A percentile compares a stretch with the other conserved stretches of the same genome.
Conservation (phyloP, 2,888 invertebrate genomes). For the Gandaritis pyraliata region DNA sequence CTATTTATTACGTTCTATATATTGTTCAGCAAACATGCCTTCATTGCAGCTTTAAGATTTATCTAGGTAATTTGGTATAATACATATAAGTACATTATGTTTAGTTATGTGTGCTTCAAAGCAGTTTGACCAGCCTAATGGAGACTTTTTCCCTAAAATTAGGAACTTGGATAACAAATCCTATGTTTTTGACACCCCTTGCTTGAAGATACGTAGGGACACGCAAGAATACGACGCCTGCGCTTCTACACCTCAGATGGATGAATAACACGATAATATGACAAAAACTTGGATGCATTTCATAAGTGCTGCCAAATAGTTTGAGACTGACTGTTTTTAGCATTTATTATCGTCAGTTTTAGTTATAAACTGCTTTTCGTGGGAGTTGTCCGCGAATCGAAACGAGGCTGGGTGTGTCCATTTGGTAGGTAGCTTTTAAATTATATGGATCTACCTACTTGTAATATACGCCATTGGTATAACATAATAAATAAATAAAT, state of each 20-base stretch:
- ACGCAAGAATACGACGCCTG: conserved; percentile 32
- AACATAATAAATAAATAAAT: no score
- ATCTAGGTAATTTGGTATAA: no score
- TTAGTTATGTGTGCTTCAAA: no score
- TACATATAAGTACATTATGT: no score
- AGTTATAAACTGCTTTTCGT: conserved; percentile 19
- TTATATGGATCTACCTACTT: no score
- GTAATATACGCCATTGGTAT: no score
- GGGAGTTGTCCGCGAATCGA: conserved; percentile 9
- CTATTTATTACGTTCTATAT: no score
- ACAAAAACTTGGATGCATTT: conserved; percentile 23
- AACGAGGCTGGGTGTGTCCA: conserved; percentile 1
- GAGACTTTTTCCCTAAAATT: no score
- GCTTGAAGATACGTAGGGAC: background rate
- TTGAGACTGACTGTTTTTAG: conserved; percentile 17
- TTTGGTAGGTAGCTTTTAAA: background rate
- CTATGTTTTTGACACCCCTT: conserved; percentile 26
- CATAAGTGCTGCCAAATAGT: conserved; percentile 31
- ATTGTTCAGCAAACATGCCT: no score
- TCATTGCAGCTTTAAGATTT: no score
- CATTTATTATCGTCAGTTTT: no score
- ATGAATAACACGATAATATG: conserved; percentile 30
- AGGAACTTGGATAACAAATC: background rate
- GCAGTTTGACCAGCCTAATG: no score
- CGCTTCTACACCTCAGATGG: conserved; percentile 29